A percentile compares a stretch with the other conserved stretches of the same genome.
phyloP scores from a whole-genome alignment of 2,113 vertebrate genomes.

The Trachemys scripta region DNA sequence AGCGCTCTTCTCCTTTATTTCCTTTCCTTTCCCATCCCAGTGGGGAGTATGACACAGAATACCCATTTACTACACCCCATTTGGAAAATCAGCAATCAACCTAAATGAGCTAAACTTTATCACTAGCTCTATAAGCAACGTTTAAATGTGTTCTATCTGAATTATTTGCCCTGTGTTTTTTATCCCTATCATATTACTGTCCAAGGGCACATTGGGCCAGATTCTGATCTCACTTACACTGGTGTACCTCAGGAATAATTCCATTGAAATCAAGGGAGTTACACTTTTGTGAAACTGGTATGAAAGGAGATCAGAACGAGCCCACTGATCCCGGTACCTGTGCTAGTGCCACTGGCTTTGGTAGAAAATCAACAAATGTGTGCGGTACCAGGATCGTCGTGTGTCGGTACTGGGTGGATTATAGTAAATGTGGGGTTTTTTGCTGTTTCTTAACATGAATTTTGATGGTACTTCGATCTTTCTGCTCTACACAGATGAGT shows the following conservation, averaged over 20 bases:
- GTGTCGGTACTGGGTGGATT: not conserved
- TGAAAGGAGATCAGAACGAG: not conserved
- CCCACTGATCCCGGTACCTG: not conserved
- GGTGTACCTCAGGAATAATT: not conserved
- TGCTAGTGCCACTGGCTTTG: not conserved
- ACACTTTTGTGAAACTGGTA: not conserved
- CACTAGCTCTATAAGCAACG: not conserved
- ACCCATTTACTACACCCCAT: not conserved
- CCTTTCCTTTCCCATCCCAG: not conserved
- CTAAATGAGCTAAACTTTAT: not conserved
- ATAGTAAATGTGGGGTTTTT: not conserved
- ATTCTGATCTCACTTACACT: not conserved
- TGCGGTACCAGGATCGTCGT: not conserved
- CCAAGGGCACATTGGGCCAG: not conserved
- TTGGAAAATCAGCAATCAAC: not conserved
- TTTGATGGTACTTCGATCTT: not conserved
- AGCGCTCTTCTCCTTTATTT: not conserved
- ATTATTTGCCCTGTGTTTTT: not conserved
- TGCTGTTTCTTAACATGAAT: not conserved
- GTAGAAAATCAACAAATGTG: not conserved
- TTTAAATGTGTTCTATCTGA: not conserved
- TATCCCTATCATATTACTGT: not conserved
- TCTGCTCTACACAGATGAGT: not conserved
- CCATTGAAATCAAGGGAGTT: not conserved
- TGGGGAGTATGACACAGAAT: fast-evolving